Conservation (phyloP, 2,888 invertebrate species). For the Lithophane semibrunnea region DNA sequence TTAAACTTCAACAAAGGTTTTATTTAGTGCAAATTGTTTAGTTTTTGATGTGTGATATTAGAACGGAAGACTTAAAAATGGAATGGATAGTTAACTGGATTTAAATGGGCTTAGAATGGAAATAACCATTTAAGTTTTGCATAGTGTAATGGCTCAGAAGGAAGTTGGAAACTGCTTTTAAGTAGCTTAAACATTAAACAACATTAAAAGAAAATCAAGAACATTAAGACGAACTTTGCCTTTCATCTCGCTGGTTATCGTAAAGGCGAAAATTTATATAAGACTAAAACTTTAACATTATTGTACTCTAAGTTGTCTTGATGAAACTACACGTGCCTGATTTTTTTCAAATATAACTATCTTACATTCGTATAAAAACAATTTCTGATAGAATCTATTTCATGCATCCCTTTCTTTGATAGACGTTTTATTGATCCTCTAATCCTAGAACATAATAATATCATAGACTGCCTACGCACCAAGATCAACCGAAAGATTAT, state of each 20-base stretch:
- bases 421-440: conserved; percentile 15
- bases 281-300: background rate
- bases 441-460: background rate
- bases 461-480: conserved; percentile 3
- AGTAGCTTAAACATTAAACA: conserved; percentile 20
- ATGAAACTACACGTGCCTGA: background rate
- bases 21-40: conserved; percentile 65
- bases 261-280: background rate
- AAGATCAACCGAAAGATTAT: conserved; percentile 29
- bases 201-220: conserved; percentile 19
- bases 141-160: conserved; percentile 29
- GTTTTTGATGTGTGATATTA: conserved; percentile 47
- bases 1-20: conserved; percentile 64
- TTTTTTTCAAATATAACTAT: background rate
- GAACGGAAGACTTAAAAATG: conserved; percentile 19
- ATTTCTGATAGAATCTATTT: conserved; percentile 3
- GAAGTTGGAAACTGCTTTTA: conserved; percentile 23
- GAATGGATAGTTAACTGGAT: conserved; percentile 19
- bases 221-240: conserved; percentile 18
- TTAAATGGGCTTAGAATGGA: conserved; percentile 26
- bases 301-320: background rate
- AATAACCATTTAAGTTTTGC: conserved; percentile 24
- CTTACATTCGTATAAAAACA: background rate
- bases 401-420: background rate
- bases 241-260: background rate